Base-by-base conservation (phyloP, 30 jellyfish, hydroid and myxozoan species). In the Pseudorhiza aurosa region DNA sequence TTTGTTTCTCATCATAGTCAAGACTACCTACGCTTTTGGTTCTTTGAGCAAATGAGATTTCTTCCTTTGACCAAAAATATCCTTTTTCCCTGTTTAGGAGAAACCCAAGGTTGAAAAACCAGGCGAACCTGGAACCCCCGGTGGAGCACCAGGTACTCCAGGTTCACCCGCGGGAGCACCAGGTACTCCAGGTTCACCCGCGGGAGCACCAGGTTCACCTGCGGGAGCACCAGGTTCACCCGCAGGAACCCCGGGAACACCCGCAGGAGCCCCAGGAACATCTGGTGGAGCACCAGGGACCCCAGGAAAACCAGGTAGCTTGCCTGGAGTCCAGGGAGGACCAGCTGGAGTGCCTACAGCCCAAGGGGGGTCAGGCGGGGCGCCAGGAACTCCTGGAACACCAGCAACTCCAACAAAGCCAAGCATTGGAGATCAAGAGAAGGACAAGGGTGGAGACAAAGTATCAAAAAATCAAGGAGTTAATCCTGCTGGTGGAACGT, bases 361-460 rank as follows among this genome's bases (percentile, higher is more conserved):
- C 3, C 79, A 78, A 39, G 80, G 57, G 18, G 35, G 39, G 1
- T 74, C 93, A 28, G 85, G 58, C 15, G 58, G 36, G 25, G 73
- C 91, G 18, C 69, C 75, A 25, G 83, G 75, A 28, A 47, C 82
- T 1, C 79, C 79, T 35, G 88, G 79, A n/a, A 64, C 83, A 15
- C 86, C 94, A 26, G 81, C 43, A 25, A 49, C 44, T 8, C 81
- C 94, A 21, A 45, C 64, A 25, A 47, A 46, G 22, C 83, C 87
- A 2, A 33, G 58, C 22, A 56, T 82, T 57, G 94, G 94, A 24
- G 86, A 82, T 53, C 32, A 82, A 19, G 94, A 82, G 40, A 70
- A 82, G 79, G 81, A 68, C 75, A 82, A 82, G 26, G 94, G 94
- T 24, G 94, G 94, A 3, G 94, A 68, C 85, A 82, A 82, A 28